A percentile compares a stretch with the other conserved stretches of the same genome.
These are phyloP conservation scores for Phortica okadai DNA, from an alignment of 2,888 invertebrate species.

Conservation along the genomic window DNA sequence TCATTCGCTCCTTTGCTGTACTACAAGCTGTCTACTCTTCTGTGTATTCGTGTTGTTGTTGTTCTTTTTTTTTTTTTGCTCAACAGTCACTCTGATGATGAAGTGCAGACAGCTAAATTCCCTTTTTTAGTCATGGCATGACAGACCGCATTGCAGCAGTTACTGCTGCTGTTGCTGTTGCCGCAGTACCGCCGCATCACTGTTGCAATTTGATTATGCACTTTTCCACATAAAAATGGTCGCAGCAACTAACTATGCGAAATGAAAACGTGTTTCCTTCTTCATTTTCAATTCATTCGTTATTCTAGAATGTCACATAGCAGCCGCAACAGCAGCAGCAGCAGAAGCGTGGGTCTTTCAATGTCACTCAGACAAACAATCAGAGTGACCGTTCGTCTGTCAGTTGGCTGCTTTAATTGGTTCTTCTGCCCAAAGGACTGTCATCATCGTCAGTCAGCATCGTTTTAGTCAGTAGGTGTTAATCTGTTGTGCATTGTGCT, in stretches of 20 bases:
- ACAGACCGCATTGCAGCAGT: slow-evolving; percentile 3
- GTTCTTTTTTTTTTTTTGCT: not conserved
- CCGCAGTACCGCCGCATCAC: not conserved
- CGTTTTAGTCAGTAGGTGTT: slow-evolving; percentile 23
- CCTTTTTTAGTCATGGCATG: slow-evolving; percentile 65
- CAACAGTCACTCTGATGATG: slow-evolving; percentile 55
- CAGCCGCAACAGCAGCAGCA: slow-evolving; percentile 30
- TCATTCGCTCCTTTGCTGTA: not conserved
- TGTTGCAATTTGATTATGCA: slow-evolving; percentile 26
- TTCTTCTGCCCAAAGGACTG: slow-evolving; percentile 18
- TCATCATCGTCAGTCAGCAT: slow-evolving; percentile 61
- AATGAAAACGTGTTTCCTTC: slow-evolving; percentile 25
- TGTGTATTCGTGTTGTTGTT: slow-evolving; percentile 21
- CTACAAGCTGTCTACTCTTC: not conserved
- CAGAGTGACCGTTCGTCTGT: slow-evolving; percentile 3
- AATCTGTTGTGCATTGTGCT: not conserved
- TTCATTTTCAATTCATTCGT: slow-evolving; percentile 24
- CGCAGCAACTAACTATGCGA: not conserved
- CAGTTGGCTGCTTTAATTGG: not conserved
- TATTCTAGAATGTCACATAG: slow-evolving; percentile 35
- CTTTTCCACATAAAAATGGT: slow-evolving; percentile 25
- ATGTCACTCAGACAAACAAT: slow-evolving; percentile 3
- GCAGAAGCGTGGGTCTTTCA: not conserved
- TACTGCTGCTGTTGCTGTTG: not conserved
- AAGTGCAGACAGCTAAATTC: slow-evolving; percentile 68